These are phyloP conservation scores for Cephus rjabovi DNA, from an alignment of 2,888 invertebrate species.

Conservation along the genomic window DNA sequence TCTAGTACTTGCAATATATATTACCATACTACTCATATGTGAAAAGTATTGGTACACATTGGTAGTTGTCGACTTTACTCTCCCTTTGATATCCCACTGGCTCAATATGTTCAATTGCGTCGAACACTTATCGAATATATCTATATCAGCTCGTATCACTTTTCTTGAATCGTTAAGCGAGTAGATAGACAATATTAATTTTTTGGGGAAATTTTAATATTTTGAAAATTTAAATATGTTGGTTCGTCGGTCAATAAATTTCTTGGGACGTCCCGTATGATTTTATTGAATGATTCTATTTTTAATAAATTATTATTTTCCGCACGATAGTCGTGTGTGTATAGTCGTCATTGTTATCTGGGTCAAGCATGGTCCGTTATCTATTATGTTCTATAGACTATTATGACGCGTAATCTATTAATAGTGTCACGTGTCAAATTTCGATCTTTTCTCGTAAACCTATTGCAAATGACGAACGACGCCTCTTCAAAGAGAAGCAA, in stretches of 20 bases:
- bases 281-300: neutral
- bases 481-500: constrained; percentile 54
- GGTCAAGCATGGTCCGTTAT: neutral
- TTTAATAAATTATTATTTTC: neutral
- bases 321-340: too few relatives aligned
- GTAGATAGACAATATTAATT: neutral
- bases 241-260: neutral
- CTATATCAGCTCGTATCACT: neutral
- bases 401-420: neutral
- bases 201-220: neutral
- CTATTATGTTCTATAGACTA: neutral
- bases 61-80: neutral
- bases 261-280: neutral
- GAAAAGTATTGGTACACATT: neutral
- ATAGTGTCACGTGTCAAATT: neutral
- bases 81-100: neutral
- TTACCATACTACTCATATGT: neutral
- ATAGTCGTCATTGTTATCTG: too few relatives aligned
- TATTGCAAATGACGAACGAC: constrained; percentile 35
- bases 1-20: constrained; percentile 30
- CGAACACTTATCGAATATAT: neutral
- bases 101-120: neutral
- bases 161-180: neutral
- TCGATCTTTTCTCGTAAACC: neutral
- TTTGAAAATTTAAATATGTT: neutral